A percentile compares a stretch with the other conserved stretches of the same genome.
Conservation (phyloP, 2,888 invertebrate species). For the Antitype chi region DNA sequence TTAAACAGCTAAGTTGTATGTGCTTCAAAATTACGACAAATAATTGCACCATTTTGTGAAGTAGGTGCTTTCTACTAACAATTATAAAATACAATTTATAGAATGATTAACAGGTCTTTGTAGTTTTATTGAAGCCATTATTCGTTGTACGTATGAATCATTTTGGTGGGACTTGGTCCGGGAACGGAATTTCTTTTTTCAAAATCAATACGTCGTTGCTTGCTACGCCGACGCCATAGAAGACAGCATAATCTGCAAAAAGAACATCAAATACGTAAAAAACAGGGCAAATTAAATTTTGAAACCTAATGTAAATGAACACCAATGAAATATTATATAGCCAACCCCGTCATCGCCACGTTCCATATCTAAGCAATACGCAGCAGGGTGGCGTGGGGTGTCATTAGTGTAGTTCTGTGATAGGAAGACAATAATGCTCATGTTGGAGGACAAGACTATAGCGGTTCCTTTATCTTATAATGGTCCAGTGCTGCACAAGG, state of each 20-base stretch:
- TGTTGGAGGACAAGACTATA: not conserved
- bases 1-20: constrained; percentile 10
- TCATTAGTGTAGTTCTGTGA: not conserved
- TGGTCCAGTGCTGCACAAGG: not conserved
- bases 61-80: not conserved
- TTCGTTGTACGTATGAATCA: constrained; percentile 48
- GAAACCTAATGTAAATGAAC: not conserved
- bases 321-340: not conserved
- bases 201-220: constrained; percentile 56
- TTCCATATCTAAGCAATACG: not conserved
- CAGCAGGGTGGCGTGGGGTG: not conserved
- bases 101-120: constrained; percentile 10
- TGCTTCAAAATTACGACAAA: constrained; percentile 32
- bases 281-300: not conserved
- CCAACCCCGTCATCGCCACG: not conserved
- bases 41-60: constrained; percentile 2
- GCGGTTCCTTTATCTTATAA: not conserved
- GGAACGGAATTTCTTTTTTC: constrained; percentile 54
- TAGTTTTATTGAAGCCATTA: constrained; percentile 38
- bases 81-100: not conserved
- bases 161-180: constrained; percentile 50
- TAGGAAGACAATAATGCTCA: not conserved
- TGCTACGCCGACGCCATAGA: constrained; percentile 72
- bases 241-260: constrained; percentile 75
- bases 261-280: not conserved